Conservation (phyloP, 2,888 invertebrate species). For the Nineta flava region DNA sequence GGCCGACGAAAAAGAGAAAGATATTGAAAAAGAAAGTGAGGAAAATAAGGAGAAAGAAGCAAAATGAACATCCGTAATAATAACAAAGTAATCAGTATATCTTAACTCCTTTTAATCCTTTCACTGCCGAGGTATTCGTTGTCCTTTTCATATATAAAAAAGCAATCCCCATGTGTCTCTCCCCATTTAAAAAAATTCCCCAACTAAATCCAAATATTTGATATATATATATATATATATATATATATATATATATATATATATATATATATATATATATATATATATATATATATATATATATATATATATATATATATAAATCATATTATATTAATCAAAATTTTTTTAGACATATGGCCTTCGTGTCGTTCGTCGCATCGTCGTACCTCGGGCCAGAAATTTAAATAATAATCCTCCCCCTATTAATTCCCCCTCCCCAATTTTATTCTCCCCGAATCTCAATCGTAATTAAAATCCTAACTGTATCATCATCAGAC, state of each 20-base stretch:
- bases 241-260: too few relatives aligned
- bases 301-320: too few relatives aligned
- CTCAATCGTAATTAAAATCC: not conserved
- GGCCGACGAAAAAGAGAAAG: slow-evolving; percentile 63
- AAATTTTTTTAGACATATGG: too few relatives aligned
- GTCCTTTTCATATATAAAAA: not conserved
- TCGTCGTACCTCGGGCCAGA: not conserved
- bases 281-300: too few relatives aligned
- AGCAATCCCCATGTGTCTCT: too few relatives aligned
- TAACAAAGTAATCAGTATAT: slow-evolving; percentile 3
- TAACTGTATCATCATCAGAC: not conserved
- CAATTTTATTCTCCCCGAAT: too few relatives aligned
- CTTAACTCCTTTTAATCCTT: not conserved
- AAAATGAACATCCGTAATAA: slow-evolving; percentile 22
- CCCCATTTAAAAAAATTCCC: not conserved
- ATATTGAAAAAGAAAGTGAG: slow-evolving; percentile 37
- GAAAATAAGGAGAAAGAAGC: slow-evolving; percentile 52
- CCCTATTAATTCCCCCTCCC: too few relatives aligned
- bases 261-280: too few relatives aligned
- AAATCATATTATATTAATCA: too few relatives aligned
- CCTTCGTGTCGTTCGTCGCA: too few relatives aligned
- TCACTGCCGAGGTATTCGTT: slow-evolving; percentile 3
- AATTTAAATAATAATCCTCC: not conserved
- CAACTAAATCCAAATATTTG: not conserved
- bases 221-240: too few relatives aligned